Conservation (phyloP, 1,140 invertebrate genomes). For the Papilio machaon region DNA sequence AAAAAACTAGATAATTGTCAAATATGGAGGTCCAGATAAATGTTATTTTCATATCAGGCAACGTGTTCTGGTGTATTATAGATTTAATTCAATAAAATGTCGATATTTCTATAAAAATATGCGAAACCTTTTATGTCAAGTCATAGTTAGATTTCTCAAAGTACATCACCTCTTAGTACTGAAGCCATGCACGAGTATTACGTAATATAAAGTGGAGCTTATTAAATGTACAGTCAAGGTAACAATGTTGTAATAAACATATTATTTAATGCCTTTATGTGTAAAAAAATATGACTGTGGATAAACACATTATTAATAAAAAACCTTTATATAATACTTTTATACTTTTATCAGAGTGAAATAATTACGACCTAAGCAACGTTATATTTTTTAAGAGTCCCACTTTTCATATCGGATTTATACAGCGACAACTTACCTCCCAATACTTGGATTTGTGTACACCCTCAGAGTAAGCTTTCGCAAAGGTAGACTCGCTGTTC, state of each 20-base stretch:
- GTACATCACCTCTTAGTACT: neutral
- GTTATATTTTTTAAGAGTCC: neutral
- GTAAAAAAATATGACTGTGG: too few species aligned
- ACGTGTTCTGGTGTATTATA: too few species aligned
- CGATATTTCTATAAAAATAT: neutral
- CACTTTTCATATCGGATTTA: neutral
- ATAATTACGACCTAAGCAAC: neutral
- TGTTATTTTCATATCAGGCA: too few species aligned
- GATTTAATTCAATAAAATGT: neutral
- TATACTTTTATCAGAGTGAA: neutral
- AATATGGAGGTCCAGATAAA: too few species aligned
- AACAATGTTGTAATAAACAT: neutral
- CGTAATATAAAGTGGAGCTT: neutral
- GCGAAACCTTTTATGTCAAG: neutral
- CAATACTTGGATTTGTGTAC: slow-evolving; percentile 90
- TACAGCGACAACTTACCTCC: neutral
- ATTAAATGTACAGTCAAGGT: neutral
- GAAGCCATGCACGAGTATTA: slow-evolving; percentile 1
- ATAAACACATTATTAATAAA: too few species aligned
- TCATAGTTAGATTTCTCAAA: neutral
- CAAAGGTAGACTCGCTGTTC: slow-evolving; percentile 97
- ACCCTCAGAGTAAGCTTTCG: slow-evolving; percentile 93
- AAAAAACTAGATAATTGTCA: too few species aligned
- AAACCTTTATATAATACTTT: neutral
- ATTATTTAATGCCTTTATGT: neutral